Percentiles rank a stretch among this genome's conserved stretches.
These are phyloP conservation scores for Huso huso DNA, from an alignment of 2,797 vertebrate species.

Conservation along the genomic window DNA sequence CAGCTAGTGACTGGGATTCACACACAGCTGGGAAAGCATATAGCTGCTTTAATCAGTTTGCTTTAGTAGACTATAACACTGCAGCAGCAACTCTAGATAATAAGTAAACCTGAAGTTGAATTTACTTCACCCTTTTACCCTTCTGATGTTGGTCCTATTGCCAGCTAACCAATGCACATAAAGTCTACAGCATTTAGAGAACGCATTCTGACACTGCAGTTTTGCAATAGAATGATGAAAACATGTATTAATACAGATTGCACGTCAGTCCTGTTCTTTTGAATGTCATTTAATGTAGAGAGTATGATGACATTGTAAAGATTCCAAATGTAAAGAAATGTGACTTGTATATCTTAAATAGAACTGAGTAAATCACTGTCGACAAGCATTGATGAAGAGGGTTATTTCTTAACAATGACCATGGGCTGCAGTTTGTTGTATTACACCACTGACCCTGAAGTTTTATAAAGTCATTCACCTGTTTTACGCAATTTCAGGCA, in stretches of 20 bases:
- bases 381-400: not conserved
- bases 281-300: constrained; percentile 1
- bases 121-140: not conserved
- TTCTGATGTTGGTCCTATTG: not conserved
- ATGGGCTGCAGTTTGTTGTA: too few relatives aligned
- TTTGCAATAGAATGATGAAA: not conserved
- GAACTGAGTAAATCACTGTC: not conserved
- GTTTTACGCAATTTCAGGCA: not conserved
- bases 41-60: not conserved
- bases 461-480: not conserved
- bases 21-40: not conserved
- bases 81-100: not conserved
- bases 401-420: not conserved
- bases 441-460: too few relatives aligned
- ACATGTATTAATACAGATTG: constrained; percentile 1
- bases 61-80: not conserved
- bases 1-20: too few relatives aligned
- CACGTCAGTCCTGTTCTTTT: not conserved
- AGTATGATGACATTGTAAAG: not conserved
- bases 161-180: not conserved
- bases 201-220: constrained; percentile 1
- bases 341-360: not conserved
- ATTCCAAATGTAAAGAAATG: not conserved
- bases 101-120: not conserved
- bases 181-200: not conserved